Evolutionary conservation across 2,113 vertebrate genomes (phyloP).

Genomic region (Cottus gobio): DNA sequence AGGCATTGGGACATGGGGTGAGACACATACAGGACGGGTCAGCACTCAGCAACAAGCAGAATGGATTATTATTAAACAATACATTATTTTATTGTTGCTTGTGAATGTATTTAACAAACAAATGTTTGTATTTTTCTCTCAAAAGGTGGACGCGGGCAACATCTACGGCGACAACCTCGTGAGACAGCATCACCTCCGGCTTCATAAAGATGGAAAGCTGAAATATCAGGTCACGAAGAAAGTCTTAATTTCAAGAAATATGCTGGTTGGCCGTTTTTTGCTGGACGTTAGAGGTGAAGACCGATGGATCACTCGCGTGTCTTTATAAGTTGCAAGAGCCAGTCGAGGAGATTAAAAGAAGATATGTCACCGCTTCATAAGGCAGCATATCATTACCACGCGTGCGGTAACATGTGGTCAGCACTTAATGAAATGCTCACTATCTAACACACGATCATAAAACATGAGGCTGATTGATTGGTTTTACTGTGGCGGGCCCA

Average conservation of each 20-base stretch:
- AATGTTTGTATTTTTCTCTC: neutral
- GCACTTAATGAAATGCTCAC: too few relatives aligned
- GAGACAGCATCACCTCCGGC: constrained; percentile 89
- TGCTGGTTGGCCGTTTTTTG: neutral
- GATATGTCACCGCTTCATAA: too few relatives aligned
- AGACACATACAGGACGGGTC: constrained; percentile 55
- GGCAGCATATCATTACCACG: too few relatives aligned
- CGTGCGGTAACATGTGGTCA: too few relatives aligned
- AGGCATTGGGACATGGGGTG: constrained; percentile 93
- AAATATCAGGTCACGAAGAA: constrained; percentile 89
- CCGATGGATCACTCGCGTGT: neutral
- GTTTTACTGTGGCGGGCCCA: too few relatives aligned
- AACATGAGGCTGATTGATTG: too few relatives aligned
- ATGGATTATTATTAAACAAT: neutral
- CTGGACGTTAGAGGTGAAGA: neutral
- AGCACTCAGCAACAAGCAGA: neutral
- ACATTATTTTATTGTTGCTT: neutral
- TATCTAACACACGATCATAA: too few relatives aligned
- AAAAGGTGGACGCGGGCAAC: constrained; percentile 92
- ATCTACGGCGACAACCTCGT: constrained; percentile 90
- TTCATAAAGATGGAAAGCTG: constrained; percentile 92
- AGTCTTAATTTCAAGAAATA: neutral
- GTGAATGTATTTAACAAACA: neutral
- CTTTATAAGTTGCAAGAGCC: too few relatives aligned
- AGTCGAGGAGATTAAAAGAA: too few relatives aligned